phyloP scores from a whole-genome alignment of 2,797 vertebrate species.

The Echiichthys vipera region DNA sequence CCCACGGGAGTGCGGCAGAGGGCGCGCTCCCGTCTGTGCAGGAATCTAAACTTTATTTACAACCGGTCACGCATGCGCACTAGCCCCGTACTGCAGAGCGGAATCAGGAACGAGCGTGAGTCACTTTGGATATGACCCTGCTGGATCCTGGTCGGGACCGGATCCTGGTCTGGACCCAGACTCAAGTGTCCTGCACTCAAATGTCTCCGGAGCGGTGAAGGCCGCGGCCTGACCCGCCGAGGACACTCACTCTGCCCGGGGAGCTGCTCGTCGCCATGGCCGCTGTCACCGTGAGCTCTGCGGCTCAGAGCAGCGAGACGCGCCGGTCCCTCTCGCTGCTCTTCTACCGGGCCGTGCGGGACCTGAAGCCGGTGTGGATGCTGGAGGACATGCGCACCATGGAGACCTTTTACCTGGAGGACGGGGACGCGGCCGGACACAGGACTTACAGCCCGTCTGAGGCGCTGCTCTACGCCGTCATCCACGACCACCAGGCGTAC shows the following conservation, averaged over 20 bases:
- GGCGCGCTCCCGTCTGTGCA: no score
- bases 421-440: slow-evolving; percentile 80
- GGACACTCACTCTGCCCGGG: background rate
- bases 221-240: background rate
- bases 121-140: no score
- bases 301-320: slow-evolving; percentile 75
- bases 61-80: no score
- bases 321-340: slow-evolving; percentile 86
- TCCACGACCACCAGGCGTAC: slow-evolving; percentile 90
- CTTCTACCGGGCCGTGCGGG: slow-evolving; percentile 90
- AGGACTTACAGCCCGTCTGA: slow-evolving; percentile 89
- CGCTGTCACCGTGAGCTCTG: slow-evolving; percentile 42
- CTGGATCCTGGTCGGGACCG: no score
- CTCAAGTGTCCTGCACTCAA: no score
- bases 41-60: no score
- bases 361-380: slow-evolving; percentile 90
- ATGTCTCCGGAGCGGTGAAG: slow-evolving; percentile 2
- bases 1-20: no score
- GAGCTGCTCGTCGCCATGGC: slow-evolving; percentile 63
- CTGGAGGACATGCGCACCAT: slow-evolving; percentile 92
- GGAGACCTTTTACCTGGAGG: slow-evolving; percentile 89
- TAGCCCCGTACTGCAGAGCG: no score
- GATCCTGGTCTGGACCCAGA: no score
- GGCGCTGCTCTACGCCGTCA: slow-evolving; percentile 91
- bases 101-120: no score